Conservation (phyloP, 2,113 vertebrate genomes). For the Hemicordylus capensis region DNA sequence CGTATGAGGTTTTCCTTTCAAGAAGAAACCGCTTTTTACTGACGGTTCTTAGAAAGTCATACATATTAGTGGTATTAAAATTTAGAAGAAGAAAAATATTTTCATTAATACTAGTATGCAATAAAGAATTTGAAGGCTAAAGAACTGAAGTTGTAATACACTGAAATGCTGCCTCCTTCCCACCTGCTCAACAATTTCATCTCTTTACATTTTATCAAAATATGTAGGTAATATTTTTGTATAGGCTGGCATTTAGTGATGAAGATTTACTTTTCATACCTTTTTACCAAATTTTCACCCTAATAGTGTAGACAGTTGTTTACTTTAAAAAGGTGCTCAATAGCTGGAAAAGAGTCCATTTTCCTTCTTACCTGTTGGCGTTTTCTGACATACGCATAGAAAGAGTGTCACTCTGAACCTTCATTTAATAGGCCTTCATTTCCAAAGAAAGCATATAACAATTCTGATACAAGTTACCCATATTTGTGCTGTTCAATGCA, state of each 20-base stretch:
- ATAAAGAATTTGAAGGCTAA: neutral
- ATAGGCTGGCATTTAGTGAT: neutral
- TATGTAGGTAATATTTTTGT: neutral
- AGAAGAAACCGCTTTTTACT: too few relatives aligned
- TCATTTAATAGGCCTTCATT: neutral
- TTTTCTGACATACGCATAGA: neutral
- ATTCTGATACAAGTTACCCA: neutral
- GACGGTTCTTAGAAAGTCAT: neutral
- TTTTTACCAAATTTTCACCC: neutral
- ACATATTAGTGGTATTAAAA: neutral
- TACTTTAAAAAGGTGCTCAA: neutral
- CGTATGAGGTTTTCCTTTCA: neutral
- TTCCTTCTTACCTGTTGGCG: neutral
- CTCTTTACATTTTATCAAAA: neutral
- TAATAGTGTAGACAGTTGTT: neutral
- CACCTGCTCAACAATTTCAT: neutral
- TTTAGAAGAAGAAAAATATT: too few relatives aligned
- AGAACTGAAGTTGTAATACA: neutral
- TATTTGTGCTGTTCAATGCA: neutral
- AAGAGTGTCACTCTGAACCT: neutral
- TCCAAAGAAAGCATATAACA: neutral
- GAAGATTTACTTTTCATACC: neutral
- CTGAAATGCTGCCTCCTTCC: too few relatives aligned
- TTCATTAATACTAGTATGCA: neutral
- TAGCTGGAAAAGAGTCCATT: neutral